Base-by-base conservation (phyloP, 2,797 vertebrate species). In the Sebastes taczanowskii region DNA sequence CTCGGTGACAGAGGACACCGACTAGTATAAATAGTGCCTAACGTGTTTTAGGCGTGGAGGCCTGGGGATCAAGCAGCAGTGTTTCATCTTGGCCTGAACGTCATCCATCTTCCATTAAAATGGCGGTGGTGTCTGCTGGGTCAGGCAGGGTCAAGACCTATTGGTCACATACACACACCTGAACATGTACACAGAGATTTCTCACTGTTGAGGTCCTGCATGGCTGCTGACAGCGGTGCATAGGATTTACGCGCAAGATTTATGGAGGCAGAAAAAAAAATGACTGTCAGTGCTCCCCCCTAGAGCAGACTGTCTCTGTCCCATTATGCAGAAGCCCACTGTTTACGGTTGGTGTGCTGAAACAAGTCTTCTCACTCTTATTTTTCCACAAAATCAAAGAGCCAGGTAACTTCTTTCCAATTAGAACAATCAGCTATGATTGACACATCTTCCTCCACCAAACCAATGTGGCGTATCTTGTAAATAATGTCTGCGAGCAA, bases 401-500 rank as follows among this genome's bases (percentile, higher is more conserved):
- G 22, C 35, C 9, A 34, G 53, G 53, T 58, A 11, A 20, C 9
- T n/a, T 80, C 23, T 61, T 61, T 61, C 61, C 46, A 42, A 3
- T 14, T 18, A 23, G 20, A 61, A 58, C 14, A 59, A 56, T 62
- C 4, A 16, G 20, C 59, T 30, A 0, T 38, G 49, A 69, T 18
- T 55, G 38, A 69, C 6, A 34, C 27, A 1, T 4, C 59, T 59
- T n/a, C 16, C 11, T 55, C 59, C 59, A 25, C 18, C 7, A 22
- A 74, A 64, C 52, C 34, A 38, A 66, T n/a, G 27, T 14, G 22
- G 23, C 29, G 62, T 11, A 72, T 63, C 60, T 63, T 16, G 8
- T 78, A 63, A 82, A 86, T 67, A 68, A 60, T 25, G 11, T 71
- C n/a, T 62, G 58, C 34, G 38, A 46, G 58, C 34, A 71, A 46